Evolutionary conservation across 2,888 invertebrate species (phyloP).

Genomic region (Embidobia sp.): DNA sequence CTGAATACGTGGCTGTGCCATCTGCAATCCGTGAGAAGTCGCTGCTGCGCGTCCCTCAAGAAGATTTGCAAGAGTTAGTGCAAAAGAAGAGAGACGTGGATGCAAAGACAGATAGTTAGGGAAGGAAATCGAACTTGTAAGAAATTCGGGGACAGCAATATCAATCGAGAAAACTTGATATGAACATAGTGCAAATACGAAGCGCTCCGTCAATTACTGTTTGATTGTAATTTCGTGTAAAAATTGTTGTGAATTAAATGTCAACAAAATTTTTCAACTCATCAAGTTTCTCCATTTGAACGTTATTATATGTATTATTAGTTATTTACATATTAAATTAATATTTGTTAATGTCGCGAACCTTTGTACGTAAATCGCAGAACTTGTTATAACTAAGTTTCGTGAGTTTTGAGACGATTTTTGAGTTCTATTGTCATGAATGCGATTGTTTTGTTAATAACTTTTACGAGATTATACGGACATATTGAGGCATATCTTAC

Average conservation of each 20-base stretch:
- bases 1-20: conserved; percentile 81
- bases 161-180: conserved; percentile 47
- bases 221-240: conserved; percentile 40
- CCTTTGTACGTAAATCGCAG: conserved; percentile 29
- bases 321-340: conserved; percentile 45
- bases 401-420: conserved; percentile 28
- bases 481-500: not conserved
- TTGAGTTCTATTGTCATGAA: conserved; percentile 29
- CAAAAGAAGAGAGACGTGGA: conserved; percentile 46
- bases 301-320: conserved; percentile 47
- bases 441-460: conserved; percentile 37
- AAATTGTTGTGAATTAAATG: conserved; percentile 35
- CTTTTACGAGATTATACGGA: conserved; percentile 21
- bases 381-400: conserved; percentile 34
- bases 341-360: conserved; percentile 45
- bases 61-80: conserved; percentile 74
- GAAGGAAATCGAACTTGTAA: conserved; percentile 41
- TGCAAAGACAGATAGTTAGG: conserved; percentile 49
- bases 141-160: conserved; percentile 35
- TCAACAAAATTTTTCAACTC: conserved; percentile 17
- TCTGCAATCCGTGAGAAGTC: conserved; percentile 80
- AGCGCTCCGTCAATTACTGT: conserved; percentile 32
- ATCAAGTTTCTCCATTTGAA: conserved; percentile 30
- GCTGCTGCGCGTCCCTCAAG: conserved; percentile 80
- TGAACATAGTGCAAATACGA: conserved; percentile 44